A percentile compares a stretch with the other conserved stretches of the same genome.
phyloP scores from a whole-genome alignment of 2,888 invertebrate genomes.

The Pristionchus arcanus region DNA sequence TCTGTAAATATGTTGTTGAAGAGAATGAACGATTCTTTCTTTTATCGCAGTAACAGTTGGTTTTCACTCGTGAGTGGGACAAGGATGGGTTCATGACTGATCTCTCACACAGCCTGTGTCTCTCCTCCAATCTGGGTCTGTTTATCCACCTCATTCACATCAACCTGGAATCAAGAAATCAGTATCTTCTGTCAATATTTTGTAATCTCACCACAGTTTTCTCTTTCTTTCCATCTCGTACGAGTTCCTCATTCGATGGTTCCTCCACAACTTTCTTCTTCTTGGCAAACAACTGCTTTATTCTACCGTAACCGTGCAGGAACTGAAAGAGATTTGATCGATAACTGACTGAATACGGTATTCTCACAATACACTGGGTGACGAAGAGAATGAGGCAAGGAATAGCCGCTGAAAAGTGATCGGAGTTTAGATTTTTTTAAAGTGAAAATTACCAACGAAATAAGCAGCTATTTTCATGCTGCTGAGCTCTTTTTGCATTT shows the following conservation, averaged over 20 bases:
- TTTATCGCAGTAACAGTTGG: neutral
- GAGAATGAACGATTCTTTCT: neutral
- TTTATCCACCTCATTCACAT: neutral
- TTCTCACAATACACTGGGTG: neutral
- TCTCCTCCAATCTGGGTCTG: slow-evolving; percentile 10
- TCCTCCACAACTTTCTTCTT: neutral
- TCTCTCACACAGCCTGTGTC: neutral
- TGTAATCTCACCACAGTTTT: neutral
- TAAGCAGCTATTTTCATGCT: neutral
- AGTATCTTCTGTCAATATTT: neutral
- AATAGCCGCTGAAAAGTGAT: neutral
- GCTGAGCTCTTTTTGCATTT: neutral
- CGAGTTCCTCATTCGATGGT: neutral
- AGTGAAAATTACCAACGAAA: neutral
- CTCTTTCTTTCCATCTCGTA: neutral
- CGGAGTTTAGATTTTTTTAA: neutral
- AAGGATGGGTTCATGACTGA: neutral
- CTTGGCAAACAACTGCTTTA: neutral
- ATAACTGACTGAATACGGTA: neutral
- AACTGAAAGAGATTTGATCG: neutral
- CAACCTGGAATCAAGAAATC: neutral
- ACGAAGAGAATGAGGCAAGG: neutral
- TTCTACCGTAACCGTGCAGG: neutral
- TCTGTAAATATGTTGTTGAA: neutral
- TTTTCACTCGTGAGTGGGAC: neutral